Percentiles rank a stretch among this genome's conserved stretches.
Conservation (phyloP, 2,888 invertebrate species). For the Drosophila helvetica region DNA sequence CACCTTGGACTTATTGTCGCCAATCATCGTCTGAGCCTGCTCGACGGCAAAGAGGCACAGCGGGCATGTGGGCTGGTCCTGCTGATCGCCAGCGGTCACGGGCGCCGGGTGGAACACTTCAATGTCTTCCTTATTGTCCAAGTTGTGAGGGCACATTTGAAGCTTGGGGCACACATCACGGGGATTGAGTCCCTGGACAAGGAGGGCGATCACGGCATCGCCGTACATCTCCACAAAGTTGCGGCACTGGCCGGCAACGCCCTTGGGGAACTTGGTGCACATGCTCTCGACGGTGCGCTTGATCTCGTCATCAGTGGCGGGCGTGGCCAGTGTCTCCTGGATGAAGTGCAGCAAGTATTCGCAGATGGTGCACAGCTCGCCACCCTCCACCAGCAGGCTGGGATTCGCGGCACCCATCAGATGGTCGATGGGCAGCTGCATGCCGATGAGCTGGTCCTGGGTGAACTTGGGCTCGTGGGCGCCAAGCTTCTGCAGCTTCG, state of each 20-base stretch:
- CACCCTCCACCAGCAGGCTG: slow-evolving; percentile 82
- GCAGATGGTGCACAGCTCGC: slow-evolving; percentile 89
- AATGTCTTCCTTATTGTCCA: slow-evolving; percentile 84
- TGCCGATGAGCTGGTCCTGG: slow-evolving; percentile 78
- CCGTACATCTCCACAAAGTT: slow-evolving; percentile 92
- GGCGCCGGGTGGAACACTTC: slow-evolving; percentile 84
- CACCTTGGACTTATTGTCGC: slow-evolving; percentile 91
- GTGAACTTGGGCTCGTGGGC: slow-evolving; percentile 80
- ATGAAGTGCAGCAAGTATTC: slow-evolving; percentile 92
- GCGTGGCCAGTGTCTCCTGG: slow-evolving; percentile 89
- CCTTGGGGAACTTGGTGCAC: slow-evolving; percentile 88
- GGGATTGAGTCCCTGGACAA: slow-evolving; percentile 87
- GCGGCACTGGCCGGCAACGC: slow-evolving; percentile 87
- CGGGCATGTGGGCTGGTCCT: slow-evolving; percentile 89
- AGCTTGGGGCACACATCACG: slow-evolving; percentile 87
- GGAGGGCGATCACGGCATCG: slow-evolving; percentile 90
- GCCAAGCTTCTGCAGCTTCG: slow-evolving; percentile 70
- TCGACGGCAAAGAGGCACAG: slow-evolving; percentile 93
- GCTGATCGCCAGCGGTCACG: slow-evolving; percentile 59
- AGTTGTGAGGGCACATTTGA: slow-evolving; percentile 87
- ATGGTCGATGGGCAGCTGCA: slow-evolving; percentile 85
- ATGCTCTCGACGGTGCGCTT: slow-evolving; percentile 88
- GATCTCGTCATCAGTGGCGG: slow-evolving; percentile 88
- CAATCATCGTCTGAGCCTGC: slow-evolving; percentile 89
- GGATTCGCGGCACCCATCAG: slow-evolving; percentile 83